Percentiles rank a stretch among this genome's conserved stretches.
Evolutionary conservation across 2,113 vertebrate species (phyloP).

Genomic region (Alethe diademata): DNA sequence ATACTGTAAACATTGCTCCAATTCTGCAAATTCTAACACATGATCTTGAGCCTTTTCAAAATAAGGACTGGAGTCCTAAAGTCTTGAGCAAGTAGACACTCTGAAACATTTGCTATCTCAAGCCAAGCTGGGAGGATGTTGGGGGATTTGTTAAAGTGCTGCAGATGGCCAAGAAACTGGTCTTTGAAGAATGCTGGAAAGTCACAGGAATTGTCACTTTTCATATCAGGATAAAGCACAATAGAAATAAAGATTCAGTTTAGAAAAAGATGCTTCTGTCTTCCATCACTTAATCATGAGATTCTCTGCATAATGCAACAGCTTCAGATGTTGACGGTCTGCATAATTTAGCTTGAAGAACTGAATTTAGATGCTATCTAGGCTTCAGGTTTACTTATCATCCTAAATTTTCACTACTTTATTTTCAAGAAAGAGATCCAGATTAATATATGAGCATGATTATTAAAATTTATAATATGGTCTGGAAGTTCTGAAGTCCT

Average conservation of each 20-base stretch:
- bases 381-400: not conserved
- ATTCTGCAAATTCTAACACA: not conserved
- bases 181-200: constrained; percentile 4
- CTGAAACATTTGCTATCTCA: not conserved
- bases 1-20: not conserved
- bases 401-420: not conserved
- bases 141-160: not conserved
- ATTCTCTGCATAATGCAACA: not conserved
- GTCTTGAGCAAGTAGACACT: not conserved
- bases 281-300: not conserved
- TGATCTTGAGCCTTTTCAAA: not conserved
- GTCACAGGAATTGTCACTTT: constrained; percentile 10
- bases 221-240: constrained; percentile 22
- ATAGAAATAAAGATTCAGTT: not conserved
- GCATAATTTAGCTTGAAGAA: not conserved
- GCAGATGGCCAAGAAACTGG: not conserved
- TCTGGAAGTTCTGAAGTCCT: not conserved
- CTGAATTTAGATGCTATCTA: not conserved
- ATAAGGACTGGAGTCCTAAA: not conserved
- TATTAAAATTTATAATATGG: not conserved
- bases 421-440: not conserved
- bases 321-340: not conserved
- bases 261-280: not conserved
- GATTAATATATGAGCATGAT: not conserved
- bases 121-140: not conserved